These are phyloP conservation scores for Macrostomum cliftonense DNA, from an alignment of 2,888 invertebrate genomes.

Conservation along the genomic window DNA sequence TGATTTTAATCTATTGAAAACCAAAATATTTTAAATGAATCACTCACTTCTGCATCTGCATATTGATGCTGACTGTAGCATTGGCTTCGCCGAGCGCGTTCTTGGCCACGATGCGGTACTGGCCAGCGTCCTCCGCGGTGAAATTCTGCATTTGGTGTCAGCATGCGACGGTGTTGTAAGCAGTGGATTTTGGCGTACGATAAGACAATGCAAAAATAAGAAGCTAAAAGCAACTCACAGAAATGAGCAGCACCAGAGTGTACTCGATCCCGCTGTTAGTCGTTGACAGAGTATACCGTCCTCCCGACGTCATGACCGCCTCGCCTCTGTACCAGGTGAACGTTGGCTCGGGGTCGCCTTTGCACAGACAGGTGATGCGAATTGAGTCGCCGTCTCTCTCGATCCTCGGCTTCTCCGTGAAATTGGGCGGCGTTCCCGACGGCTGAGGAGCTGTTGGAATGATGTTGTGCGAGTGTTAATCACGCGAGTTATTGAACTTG, in stretches of 20 bases:
- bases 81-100: constrained; percentile 97
- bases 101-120: constrained; percentile 95
- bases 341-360: constrained; percentile 46
- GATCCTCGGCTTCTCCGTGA: constrained; percentile 8
- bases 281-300: constrained; percentile 61
- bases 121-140: constrained; percentile 79
- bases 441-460: constrained; percentile 37
- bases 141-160: too few relatives aligned
- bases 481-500: too few relatives aligned
- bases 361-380: neutral
- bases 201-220: too few relatives aligned
- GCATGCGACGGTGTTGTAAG: too few relatives aligned
- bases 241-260: constrained; percentile 64
- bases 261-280: constrained; percentile 62
- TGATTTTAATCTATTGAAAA: too few relatives aligned
- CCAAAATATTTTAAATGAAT: neutral
- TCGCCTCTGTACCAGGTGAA: constrained; percentile 86
- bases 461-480: too few relatives aligned
- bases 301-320: constrained; percentile 57
- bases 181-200: too few relatives aligned
- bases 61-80: constrained; percentile 95
- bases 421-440: constrained; percentile 46
- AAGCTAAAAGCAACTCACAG: constrained; percentile 42
- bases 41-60: constrained; percentile 41
- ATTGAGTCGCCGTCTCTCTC: neutral